These are phyloP conservation scores for Chironomus tentans DNA, from an alignment of 2,888 invertebrate genomes.

Conservation along the genomic window DNA sequence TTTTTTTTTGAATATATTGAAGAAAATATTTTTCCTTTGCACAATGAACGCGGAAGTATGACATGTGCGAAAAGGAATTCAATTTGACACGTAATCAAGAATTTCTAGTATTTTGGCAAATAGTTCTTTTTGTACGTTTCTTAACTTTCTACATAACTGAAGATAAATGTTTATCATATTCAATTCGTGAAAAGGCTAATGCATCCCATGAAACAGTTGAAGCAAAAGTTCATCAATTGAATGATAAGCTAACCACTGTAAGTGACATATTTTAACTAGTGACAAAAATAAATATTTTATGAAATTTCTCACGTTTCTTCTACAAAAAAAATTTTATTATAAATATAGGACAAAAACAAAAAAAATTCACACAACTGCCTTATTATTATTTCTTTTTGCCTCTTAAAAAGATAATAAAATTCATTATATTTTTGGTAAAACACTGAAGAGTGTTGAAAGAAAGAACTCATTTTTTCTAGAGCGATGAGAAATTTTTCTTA, in stretches of 20 bases:
- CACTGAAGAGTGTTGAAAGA: neutral
- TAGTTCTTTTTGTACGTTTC: neutral
- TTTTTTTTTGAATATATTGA: too few relatives aligned
- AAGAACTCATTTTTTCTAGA: neutral
- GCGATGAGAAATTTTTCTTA: neutral
- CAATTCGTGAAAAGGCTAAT: conserved; percentile 47
- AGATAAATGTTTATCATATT: neutral
- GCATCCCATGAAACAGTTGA: conserved; percentile 62
- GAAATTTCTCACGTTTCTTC: neutral
- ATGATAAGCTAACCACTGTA: conserved; percentile 64
- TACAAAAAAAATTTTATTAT: neutral
- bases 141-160: neutral
- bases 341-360: neutral
- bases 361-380: neutral
- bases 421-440: too few relatives aligned
- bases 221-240: conserved; percentile 63
- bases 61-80: too few relatives aligned
- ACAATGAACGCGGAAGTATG: too few relatives aligned
- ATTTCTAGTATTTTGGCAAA: conserved; percentile 22
- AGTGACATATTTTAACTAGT: conserved; percentile 41
- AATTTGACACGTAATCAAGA: too few relatives aligned
- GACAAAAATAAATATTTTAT: neutral
- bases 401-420: too few relatives aligned
- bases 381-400: neutral
- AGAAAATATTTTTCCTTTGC: too few relatives aligned